phyloP scores from a whole-genome alignment of 2,888 invertebrate genomes.

The Thecophora atra region DNA sequence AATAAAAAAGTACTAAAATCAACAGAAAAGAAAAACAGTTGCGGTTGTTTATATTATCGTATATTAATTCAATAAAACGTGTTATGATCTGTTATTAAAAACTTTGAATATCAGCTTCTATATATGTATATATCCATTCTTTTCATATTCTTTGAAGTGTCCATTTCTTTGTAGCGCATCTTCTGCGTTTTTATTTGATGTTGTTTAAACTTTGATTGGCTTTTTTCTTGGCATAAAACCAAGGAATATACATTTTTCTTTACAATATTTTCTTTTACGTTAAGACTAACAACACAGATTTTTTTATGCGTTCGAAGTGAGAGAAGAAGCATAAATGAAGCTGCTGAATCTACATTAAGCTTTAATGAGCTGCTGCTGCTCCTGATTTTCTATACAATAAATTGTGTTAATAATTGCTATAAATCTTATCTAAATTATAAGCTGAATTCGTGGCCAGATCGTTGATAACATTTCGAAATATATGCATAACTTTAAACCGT shows the following conservation, averaged over 20 bases:
- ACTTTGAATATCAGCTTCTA: background rate
- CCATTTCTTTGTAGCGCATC: background rate
- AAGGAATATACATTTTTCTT: slow-evolving; percentile 2
- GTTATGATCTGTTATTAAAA: slow-evolving; percentile 3
- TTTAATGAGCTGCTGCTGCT: too few species aligned
- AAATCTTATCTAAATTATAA: background rate
- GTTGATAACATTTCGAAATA: too few species aligned
- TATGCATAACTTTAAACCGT: too few species aligned
- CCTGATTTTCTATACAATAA: too few species aligned
- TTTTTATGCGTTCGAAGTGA: slow-evolving; percentile 12
- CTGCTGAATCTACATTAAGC: background rate
- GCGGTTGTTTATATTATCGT: background rate
- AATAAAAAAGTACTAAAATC: background rate
- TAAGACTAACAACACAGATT: slow-evolving; percentile 25
- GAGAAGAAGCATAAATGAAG: background rate
- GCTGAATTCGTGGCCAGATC: too few species aligned
- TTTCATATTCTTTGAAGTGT: background rate
- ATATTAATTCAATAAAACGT: background rate
- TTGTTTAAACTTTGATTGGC: background rate
- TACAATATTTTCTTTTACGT: background rate
- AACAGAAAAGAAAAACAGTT: background rate
- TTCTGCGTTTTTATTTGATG: background rate
- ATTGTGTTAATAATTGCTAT: too few species aligned
- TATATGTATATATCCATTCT: background rate
- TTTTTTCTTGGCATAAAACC: background rate